Evolutionary conservation across 2,113 vertebrate genomes (phyloP), one percentile per base, ranked within the genome.

Genomic region (Amphilophus citrinellus): DNA sequence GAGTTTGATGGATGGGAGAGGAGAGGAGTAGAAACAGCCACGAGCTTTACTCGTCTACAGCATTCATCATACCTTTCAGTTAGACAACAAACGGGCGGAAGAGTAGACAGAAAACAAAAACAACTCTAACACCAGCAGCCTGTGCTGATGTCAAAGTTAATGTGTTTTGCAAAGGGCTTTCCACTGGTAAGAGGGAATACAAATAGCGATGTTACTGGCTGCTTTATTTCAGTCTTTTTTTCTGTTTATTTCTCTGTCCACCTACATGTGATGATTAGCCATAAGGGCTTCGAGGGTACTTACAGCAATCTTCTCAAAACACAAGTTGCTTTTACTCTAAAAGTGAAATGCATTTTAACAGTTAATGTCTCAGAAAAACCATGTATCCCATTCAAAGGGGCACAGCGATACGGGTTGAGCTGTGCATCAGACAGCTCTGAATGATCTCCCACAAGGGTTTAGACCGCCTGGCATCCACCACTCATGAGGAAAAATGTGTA

Each of bases 11-110:
- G 90, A 93, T 92, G 87, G 87, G 18, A 87, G 79, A 42, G 66
- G 81, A 92, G 87, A 84, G 86, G 87, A 85, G 85, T 57, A 89
- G 85, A 92, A 93, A 91, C 88, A 92, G 89, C 90, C 63, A 32
- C 73, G 1, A 91, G 89, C 91, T 83, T 61, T 66, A 76, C 83
- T 84, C 77, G 50, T 90, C 91, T 88, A 62, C 60, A 50, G 87
- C 89, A 90, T 92, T 90, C 88, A 92, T 94, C 92, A 91, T 88
- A 76, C 76, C 87, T 84, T 83, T 92, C 91, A 85, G 79, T 84
- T 84, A 87, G 87, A 88, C 86, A 85, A 84, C 86, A 84, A 86
- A 83, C 65, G 24, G 84, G 76, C 39, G 82, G 88, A 87, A 53
- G 86, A 84, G 79, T 9, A 84, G 86, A 89, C 84, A 76, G 86